Evolutionary conservation across 2,888 invertebrate species (phyloP).

Genomic region (Mystacides longicornis): DNA sequence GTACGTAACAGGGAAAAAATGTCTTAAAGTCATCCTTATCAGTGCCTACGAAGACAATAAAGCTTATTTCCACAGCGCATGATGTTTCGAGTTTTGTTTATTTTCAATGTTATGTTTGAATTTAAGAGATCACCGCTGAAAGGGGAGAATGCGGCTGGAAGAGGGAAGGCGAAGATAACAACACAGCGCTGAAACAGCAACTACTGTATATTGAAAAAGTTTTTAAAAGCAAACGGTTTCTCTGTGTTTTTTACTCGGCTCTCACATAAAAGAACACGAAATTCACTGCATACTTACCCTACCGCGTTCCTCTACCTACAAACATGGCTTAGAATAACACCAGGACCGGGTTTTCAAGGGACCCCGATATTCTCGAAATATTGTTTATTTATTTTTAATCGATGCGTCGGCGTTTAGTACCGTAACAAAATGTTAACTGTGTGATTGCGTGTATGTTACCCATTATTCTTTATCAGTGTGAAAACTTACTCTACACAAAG

Average conservation of each 20-base stretch:
- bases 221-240: constrained; percentile 20
- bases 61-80: neutral
- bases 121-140: neutral
- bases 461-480: too few relatives aligned
- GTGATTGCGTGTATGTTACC: too few relatives aligned
- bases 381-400: too few relatives aligned
- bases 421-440: too few relatives aligned
- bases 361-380: too few relatives aligned
- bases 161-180: constrained; percentile 1
- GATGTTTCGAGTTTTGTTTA: neutral
- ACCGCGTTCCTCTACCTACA: neutral
- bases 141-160: neutral
- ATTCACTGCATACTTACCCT: neutral
- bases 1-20: neutral
- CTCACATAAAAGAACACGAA: constrained; percentile 10
- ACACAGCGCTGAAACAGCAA: constrained; percentile 14
- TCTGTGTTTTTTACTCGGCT: constrained; percentile 7
- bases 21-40: constrained; percentile 1
- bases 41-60: neutral
- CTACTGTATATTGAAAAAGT: constrained; percentile 26
- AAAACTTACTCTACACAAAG: too few relatives aligned
- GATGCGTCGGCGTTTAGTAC: too few relatives aligned
- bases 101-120: neutral
- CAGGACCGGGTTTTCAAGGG: too few relatives aligned
- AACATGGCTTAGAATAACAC: too few relatives aligned